These are phyloP conservation scores for Piprites chloris DNA, from an alignment of 2,113 vertebrate species.

Conservation along the genomic window DNA sequence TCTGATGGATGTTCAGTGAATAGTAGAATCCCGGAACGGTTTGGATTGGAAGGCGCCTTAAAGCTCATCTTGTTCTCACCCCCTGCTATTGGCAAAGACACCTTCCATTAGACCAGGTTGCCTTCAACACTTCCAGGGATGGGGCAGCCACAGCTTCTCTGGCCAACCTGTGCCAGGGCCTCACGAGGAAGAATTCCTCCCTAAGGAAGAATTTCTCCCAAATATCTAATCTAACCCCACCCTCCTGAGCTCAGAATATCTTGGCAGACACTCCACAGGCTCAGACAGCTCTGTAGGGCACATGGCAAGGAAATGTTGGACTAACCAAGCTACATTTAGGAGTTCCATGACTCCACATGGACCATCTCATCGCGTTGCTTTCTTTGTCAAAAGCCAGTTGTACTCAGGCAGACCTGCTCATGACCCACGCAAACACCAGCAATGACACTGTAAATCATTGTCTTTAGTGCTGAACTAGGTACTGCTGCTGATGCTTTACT, in stretches of 20 bases:
- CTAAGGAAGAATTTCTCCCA: background rate
- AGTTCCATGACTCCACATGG: background rate
- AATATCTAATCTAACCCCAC: background rate
- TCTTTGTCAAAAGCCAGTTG: background rate
- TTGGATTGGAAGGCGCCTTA: background rate
- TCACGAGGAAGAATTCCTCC: too few species aligned
- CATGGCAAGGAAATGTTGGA: background rate
- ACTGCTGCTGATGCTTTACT: accelerated
- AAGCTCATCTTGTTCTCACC: background rate
- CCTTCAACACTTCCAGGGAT: background rate
- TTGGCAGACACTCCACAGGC: background rate
- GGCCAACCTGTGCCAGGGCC: background rate
- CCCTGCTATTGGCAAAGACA: background rate
- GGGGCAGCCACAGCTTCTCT: background rate
- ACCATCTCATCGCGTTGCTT: accelerated
- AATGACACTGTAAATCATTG: background rate
- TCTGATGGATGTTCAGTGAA: background rate
- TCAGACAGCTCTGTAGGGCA: background rate
- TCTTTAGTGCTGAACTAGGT: background rate
- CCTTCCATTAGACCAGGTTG: accelerated
- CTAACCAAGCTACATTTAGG: background rate
- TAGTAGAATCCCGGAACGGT: background rate
- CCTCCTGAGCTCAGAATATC: background rate
- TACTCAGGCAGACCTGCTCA: background rate
- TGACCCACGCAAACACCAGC: background rate